Evolutionary conservation across 2,797 vertebrate species (phyloP).

Genomic region (Spondyliosoma cantharus): DNA sequence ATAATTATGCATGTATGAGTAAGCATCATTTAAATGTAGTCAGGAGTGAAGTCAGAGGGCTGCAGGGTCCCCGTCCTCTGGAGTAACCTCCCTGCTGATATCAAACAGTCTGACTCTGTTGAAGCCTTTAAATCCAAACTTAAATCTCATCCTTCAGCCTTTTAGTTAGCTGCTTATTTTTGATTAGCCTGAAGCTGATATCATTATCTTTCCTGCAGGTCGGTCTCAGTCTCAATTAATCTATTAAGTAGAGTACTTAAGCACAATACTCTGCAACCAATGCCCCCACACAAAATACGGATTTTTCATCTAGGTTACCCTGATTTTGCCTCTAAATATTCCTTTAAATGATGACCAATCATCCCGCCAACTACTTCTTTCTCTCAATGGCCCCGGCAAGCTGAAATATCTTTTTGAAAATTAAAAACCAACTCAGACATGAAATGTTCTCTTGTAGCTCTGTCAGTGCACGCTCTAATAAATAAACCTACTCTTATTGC

Average conservation of each 20-base stretch:
- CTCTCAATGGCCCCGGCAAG: background rate
- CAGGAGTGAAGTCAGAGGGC: background rate
- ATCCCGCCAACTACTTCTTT: background rate
- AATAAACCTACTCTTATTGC: slow-evolving; percentile 35
- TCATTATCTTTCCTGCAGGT: background rate
- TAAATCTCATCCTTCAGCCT: background rate
- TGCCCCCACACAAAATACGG: no score
- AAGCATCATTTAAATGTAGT: background rate
- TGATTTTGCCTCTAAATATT: background rate
- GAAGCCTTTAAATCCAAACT: background rate
- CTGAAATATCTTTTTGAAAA: slow-evolving; percentile 11
- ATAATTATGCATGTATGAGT: background rate
- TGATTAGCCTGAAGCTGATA: background rate
- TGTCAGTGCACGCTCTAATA: slow-evolving; percentile 22
- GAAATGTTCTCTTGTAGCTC: slow-evolving; percentile 6
- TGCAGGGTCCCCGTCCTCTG: background rate
- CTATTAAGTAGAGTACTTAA: no score
- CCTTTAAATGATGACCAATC: background rate
- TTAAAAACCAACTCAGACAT: slow-evolving; percentile 5
- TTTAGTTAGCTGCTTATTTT: background rate
- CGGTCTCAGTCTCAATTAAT: background rate
- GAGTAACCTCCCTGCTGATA: background rate
- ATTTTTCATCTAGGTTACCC: no score
- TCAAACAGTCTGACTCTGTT: background rate
- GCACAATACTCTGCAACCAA: no score